phyloP scores from a whole-genome alignment of 2,888 invertebrate species.

The Epirrhoe alternata region DNA sequence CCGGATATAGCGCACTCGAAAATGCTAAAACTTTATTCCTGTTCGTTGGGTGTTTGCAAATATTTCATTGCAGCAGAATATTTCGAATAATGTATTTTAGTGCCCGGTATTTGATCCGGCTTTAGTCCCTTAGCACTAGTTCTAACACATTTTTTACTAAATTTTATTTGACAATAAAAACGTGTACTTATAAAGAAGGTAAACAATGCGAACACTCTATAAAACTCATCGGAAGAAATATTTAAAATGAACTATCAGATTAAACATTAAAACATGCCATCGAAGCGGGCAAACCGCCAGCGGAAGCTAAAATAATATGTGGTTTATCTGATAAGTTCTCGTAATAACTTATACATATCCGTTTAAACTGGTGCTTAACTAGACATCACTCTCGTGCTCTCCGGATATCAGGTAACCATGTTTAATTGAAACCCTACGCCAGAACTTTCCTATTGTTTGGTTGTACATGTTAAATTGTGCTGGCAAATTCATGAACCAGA shows the following conservation, averaged over 20 bases:
- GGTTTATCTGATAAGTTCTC: no score
- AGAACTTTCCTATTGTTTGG: conserved; percentile 25
- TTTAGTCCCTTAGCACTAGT: conserved; percentile 7
- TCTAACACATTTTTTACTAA: background rate
- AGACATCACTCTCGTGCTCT: conserved; percentile 13
- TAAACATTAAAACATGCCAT: no score
- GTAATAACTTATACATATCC: no score
- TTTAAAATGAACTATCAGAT: no score
- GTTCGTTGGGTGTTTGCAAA: conserved; percentile 8
- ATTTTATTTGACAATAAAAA: no score
- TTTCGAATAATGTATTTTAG: conserved; percentile 5
- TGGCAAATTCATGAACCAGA: background rate
- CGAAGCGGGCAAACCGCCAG: no score
- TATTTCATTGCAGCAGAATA: conserved; percentile 16
- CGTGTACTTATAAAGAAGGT: no score
- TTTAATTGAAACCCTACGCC: conserved; percentile 28
- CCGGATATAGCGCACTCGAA: conserved; percentile 23
- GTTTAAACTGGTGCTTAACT: background rate
- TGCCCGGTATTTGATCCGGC: conserved; percentile 18
- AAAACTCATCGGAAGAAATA: no score
- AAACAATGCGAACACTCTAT: no score
- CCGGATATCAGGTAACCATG: conserved; percentile 25
- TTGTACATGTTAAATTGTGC: conserved; percentile 14
- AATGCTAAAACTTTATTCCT: conserved; percentile 22
- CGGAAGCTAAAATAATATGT: no score